A percentile compares a stretch with the other conserved stretches of the same genome.
These are phyloP conservation scores for Hermetia illucens DNA, from an alignment of 1,140 invertebrate species.

Conservation along the genomic window DNA sequence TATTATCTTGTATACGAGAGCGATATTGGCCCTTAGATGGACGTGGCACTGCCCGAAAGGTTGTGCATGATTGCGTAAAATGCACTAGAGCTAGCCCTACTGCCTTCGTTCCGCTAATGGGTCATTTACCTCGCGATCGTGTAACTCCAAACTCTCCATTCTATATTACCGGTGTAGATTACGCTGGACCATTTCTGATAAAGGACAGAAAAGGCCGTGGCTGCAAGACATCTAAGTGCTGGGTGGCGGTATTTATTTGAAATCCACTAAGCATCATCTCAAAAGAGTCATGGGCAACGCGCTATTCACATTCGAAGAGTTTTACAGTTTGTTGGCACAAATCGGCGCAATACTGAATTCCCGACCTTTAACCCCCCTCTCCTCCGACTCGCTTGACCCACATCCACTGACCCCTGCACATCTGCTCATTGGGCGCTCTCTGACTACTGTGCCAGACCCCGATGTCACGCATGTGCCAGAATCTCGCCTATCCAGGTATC, in stretches of 20 bases:
- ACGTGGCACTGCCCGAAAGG: too few relatives aligned
- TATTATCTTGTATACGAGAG: too few relatives aligned
- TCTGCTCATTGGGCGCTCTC: too few relatives aligned
- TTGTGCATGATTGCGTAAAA: too few relatives aligned
- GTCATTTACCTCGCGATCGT: too few relatives aligned
- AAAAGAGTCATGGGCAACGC: constrained; percentile 6
- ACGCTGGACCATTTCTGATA: constrained; percentile 13
- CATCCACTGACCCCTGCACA: constrained; percentile 22
- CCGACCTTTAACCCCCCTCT: constrained; percentile 18
- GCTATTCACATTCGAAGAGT: constrained; percentile 15
- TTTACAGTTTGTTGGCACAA: constrained; percentile 12
- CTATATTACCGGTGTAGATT: constrained; percentile 12
- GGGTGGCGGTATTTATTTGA: constrained; percentile 14
- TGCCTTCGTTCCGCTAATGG: too few relatives aligned
- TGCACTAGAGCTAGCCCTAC: too few relatives aligned
- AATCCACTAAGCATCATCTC: constrained; percentile 15
- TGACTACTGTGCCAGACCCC: too few relatives aligned
- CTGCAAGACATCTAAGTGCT: constrained; percentile 9
- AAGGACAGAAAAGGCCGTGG: constrained; percentile 8
- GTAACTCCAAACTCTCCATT: too few relatives aligned
- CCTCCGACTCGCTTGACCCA: constrained; percentile 16
- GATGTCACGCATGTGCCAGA: too few relatives aligned
- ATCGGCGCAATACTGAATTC: constrained; percentile 19
- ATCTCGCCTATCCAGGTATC: too few relatives aligned
- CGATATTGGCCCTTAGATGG: too few relatives aligned